Evolutionary conservation across 2,888 invertebrate genomes (phyloP).

Genomic region (Ferrisia virgata): DNA sequence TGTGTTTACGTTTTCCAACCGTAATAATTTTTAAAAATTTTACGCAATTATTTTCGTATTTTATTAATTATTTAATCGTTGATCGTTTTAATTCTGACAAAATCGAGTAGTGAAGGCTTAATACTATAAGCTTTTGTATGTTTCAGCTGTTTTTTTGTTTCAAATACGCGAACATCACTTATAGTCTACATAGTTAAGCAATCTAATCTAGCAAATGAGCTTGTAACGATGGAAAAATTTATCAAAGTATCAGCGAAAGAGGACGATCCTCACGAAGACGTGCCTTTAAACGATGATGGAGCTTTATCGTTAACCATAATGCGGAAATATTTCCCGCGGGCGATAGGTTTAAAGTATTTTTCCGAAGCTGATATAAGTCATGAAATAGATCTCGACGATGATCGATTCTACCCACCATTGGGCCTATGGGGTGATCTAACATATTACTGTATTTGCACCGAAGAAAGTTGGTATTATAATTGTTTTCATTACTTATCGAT

Average conservation of each 20-base stretch:
- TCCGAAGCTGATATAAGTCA: constrained; percentile 1
- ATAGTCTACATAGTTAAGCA: neutral
- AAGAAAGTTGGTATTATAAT: neutral
- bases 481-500: neutral
- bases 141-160: neutral
- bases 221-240: constrained; percentile 7
- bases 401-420: neutral
- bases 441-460: neutral
- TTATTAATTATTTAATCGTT: neutral
- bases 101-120: neutral
- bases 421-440: constrained; percentile 10
- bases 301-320: neutral
- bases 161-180: neutral
- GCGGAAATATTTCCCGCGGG: neutral
- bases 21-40: constrained; percentile 19
- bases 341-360: neutral
- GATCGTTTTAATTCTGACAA: neutral
- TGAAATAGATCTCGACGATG: neutral
- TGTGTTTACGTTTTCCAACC: constrained; percentile 22
- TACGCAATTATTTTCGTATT: neutral
- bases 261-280: neutral
- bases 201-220: neutral
- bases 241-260: neutral
- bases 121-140: neutral
- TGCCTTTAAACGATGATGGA: constrained; percentile 12